Percentiles rank a stretch among this genome's conserved stretches.
phyloP scores from a whole-genome alignment of 2,797 vertebrate species.

The Arrhamphus sclerolepis region DNA sequence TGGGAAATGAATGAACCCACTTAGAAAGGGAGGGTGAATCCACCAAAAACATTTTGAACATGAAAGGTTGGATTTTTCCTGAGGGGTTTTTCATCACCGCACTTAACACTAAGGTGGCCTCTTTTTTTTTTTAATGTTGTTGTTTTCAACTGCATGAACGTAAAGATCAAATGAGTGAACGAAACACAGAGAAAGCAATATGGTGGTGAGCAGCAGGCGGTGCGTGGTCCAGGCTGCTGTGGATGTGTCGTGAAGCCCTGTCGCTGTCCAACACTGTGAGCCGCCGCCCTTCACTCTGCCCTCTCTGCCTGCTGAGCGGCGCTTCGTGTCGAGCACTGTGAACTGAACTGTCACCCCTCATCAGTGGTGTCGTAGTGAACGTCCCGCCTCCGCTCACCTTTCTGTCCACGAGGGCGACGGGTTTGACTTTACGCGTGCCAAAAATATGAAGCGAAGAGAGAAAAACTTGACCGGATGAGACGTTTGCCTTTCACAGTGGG shows the following conservation, averaged over 20 bases:
- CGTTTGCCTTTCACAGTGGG: slow-evolving; percentile 56
- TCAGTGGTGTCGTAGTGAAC: slow-evolving; percentile 24
- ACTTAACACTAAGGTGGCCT: slow-evolving; percentile 34
- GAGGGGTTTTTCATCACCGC: not conserved
- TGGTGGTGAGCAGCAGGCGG: slow-evolving; percentile 19
- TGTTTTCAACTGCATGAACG: slow-evolving; percentile 31
- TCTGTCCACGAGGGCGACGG: slow-evolving; percentile 20
- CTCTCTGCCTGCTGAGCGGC: slow-evolving; percentile 35
- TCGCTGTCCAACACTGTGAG: slow-evolving; percentile 73
- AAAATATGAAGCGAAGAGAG: slow-evolving; percentile 45
- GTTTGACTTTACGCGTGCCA: slow-evolving; percentile 64
- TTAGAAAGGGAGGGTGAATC: not conserved
- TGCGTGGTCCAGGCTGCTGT: slow-evolving; percentile 2
- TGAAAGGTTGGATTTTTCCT: slow-evolving; percentile 47
- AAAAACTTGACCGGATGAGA: slow-evolving; percentile 21
- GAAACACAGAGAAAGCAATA: slow-evolving; percentile 37
- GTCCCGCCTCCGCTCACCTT: slow-evolving; percentile 12
- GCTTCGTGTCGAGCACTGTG: slow-evolving; percentile 62
- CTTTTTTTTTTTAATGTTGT: slow-evolving; percentile 11
- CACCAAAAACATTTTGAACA: slow-evolving; percentile 6
- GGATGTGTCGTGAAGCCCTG: slow-evolving; percentile 33
- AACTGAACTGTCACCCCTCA: slow-evolving; percentile 16
- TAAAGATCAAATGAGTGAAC: slow-evolving; percentile 34
- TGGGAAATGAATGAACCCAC: slow-evolving; percentile 40
- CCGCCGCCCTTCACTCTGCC: slow-evolving; percentile 39